A percentile compares a stretch with the other conserved stretches of the same genome.
These are phyloP conservation scores for Lasioglossum lativentre DNA, from an alignment of 2,888 invertebrate genomes.

Conservation along the genomic window DNA sequence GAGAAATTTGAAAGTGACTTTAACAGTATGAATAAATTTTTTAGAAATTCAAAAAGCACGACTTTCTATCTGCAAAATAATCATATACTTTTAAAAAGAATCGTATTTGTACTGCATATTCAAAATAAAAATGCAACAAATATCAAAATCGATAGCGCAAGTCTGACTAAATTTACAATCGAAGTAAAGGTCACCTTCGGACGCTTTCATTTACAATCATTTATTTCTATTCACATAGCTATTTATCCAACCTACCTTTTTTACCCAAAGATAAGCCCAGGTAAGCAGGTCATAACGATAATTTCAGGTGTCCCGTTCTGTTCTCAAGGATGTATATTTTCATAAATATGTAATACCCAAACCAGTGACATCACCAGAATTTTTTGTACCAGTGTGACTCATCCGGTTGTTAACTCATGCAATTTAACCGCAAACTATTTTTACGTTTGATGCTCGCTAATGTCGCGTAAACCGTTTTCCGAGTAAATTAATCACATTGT, in stretches of 20 bases:
- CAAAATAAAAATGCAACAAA: neutral
- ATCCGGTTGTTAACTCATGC: conserved; percentile 47
- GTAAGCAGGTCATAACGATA: neutral
- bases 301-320: neutral
- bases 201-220: neutral
- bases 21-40: neutral
- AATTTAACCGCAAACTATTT: conserved; percentile 25
- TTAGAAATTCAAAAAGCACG: neutral
- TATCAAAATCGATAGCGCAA: neutral
- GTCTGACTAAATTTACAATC: neutral
- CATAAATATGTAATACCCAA: conserved; percentile 7
- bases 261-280: neutral
- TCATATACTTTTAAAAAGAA: neutral
- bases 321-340: conserved; percentile 8
- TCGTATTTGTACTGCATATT: neutral
- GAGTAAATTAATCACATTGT: conserved; percentile 1
- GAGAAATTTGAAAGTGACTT: neutral
- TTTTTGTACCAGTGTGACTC: conserved; percentile 64
- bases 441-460: neutral
- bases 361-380: conserved; percentile 62
- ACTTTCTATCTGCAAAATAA: neutral
- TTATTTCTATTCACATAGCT: neutral
- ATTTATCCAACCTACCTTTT: neutral
- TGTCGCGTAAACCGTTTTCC: neutral
- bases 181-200: neutral